These are phyloP conservation scores for Pyxicephalus adspersus DNA, from an alignment of 2,113 vertebrate species.

Conservation along the genomic window DNA sequence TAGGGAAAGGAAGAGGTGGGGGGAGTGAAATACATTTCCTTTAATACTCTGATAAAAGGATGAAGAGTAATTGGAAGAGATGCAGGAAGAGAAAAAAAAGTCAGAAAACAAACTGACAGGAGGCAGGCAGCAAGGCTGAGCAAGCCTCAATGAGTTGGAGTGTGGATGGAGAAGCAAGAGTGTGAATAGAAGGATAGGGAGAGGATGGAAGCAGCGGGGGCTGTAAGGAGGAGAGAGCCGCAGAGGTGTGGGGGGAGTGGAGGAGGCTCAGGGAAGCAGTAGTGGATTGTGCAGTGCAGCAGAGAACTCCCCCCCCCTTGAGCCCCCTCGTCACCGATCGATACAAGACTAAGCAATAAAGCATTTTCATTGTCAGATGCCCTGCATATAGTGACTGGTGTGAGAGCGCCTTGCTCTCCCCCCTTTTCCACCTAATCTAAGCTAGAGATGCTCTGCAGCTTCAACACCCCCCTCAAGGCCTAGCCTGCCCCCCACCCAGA, in stretches of 20 bases:
- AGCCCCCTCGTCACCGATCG: constrained; percentile 71
- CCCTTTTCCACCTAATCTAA: constrained; percentile 58
- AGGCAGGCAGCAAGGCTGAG: not conserved
- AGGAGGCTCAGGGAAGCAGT: constrained; percentile 3
- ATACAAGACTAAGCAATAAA: constrained; percentile 74
- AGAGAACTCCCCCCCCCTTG: constrained; percentile 65
- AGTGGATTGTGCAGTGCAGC: not conserved
- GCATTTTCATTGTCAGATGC: constrained; percentile 75
- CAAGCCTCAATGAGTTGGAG: constrained; percentile 37
- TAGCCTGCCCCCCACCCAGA: constrained; percentile 57
- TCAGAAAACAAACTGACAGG: constrained; percentile 32
- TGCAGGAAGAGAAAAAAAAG: constrained; percentile 50
- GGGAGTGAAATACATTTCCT: constrained; percentile 33
- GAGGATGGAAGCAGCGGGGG: constrained; percentile 45
- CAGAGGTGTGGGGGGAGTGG: constrained; percentile 24
- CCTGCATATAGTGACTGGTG: constrained; percentile 72
- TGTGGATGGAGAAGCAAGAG: constrained; percentile 5
- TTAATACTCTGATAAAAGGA: constrained; percentile 27
- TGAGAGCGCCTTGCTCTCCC: constrained; percentile 63
- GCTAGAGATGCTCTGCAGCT: constrained; percentile 50
- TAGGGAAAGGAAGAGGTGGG: too few species aligned
- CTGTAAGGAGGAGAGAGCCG: constrained; percentile 21
- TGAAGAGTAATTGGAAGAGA: constrained; percentile 25
- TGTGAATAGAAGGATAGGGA: constrained; percentile 46
- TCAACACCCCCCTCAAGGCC: constrained; percentile 58